Evolutionary conservation across 2,888 invertebrate species (phyloP).

Genomic region (Xylota segnis): DNA sequence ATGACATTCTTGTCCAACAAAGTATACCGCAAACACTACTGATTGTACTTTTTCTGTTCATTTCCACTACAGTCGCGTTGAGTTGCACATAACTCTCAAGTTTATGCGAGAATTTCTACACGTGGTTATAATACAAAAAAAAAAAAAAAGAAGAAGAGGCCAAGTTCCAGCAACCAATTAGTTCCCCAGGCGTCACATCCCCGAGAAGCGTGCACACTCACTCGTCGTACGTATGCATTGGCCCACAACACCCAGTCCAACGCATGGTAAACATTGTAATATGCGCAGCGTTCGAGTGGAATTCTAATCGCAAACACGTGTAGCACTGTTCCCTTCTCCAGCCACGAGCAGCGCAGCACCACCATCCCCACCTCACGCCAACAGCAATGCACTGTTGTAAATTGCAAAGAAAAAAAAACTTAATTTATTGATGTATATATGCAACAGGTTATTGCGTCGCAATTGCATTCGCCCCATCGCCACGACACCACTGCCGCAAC

Average conservation of each 20-base stretch:
- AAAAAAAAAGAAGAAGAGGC: not conserved
- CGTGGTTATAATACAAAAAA: conserved; percentile 38
- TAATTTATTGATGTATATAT: conserved; percentile 47
- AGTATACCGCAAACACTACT: conserved; percentile 4
- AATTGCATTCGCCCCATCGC: conserved; percentile 24
- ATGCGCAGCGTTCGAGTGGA: conserved; percentile 27
- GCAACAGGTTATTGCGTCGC: conserved; percentile 59
- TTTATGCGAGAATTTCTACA: conserved; percentile 43
- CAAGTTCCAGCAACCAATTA: not conserved
- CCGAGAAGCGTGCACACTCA: not conserved
- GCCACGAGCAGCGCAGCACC: not conserved
- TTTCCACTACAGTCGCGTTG: conserved; percentile 2
- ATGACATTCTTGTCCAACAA: not conserved
- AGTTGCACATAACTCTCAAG: conserved; percentile 42
- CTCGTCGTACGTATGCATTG: conserved; percentile 2
- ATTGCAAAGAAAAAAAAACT: conserved; percentile 9
- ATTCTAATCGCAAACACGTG: conserved; percentile 63
- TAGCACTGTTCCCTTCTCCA: conserved; percentile 14
- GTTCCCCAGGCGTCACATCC: not conserved
- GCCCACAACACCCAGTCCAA: conserved; percentile 4
- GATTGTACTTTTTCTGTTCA: conserved; percentile 33
- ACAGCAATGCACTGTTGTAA: conserved; percentile 4
- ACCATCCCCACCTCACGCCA: not conserved
- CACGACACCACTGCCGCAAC: not conserved
- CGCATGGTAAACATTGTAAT: conserved; percentile 38